Conservation (phyloP, 1,140 invertebrate genomes). For the Macrocentrus cingulum region DNA sequence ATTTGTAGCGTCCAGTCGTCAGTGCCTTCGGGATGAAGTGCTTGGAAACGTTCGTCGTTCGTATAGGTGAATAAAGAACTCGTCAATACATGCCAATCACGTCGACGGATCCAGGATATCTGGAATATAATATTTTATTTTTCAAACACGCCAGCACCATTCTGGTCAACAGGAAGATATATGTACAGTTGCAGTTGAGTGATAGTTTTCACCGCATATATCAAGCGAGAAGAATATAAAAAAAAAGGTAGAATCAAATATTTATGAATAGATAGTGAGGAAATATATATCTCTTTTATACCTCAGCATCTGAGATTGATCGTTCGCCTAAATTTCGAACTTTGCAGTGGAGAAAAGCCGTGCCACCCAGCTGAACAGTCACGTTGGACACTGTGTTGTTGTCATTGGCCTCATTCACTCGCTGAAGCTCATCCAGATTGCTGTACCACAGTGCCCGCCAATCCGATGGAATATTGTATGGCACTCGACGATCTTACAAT, state of each 20-base stretch:
- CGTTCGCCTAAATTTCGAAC: constrained; percentile 69
- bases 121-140: constrained; percentile 48
- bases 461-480: constrained; percentile 57
- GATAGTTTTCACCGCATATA: background rate
- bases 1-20: constrained; percentile 92
- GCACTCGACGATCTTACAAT: constrained; percentile 54
- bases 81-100: constrained; percentile 91
- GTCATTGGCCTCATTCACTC: constrained; percentile 63
- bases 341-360: constrained; percentile 81
- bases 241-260: background rate
- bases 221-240: background rate
- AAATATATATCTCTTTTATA: constrained; percentile 30
- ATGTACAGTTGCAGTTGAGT: no score
- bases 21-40: constrained; percentile 71
- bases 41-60: constrained; percentile 87
- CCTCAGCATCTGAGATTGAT: constrained; percentile 63
- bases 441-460: constrained; percentile 66
- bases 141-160: background rate
- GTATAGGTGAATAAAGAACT: constrained; percentile 87
- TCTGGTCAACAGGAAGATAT: background rate
- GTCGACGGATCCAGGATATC: constrained; percentile 86
- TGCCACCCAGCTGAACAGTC: constrained; percentile 80
- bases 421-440: constrained; percentile 62
- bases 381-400: constrained; percentile 76
- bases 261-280: no score